Percentiles rank a stretch among this genome's conserved stretches.
Evolutionary conservation across 2,113 vertebrate genomes (phyloP).

Genomic region (Malurus alboscapulatus): DNA sequence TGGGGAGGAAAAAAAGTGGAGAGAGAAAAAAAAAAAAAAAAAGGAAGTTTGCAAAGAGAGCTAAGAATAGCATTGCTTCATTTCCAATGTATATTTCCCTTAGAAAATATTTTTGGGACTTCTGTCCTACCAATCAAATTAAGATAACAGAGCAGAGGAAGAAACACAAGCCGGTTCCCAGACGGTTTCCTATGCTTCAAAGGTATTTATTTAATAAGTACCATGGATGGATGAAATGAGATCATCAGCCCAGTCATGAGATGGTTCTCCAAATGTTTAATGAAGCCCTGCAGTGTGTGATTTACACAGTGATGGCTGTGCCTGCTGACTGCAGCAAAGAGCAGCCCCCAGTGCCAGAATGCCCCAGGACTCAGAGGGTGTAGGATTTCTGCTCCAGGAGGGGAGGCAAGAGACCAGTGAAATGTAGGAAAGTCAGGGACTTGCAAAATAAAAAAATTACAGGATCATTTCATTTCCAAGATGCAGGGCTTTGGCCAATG

Average conservation of each 20-base stretch:
- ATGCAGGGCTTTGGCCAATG: background rate
- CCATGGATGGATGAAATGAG: slow-evolving; percentile 54
- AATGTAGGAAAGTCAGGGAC: background rate
- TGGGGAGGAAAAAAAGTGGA: too few relatives aligned
- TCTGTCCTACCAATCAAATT: slow-evolving; percentile 17
- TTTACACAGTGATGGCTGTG: background rate
- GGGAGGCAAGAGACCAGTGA: background rate
- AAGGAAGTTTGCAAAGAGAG: background rate
- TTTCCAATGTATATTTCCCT: slow-evolving; percentile 19
- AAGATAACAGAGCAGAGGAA: slow-evolving; percentile 42
- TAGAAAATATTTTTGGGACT: slow-evolving; percentile 1
- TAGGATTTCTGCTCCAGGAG: background rate
- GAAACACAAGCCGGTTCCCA: slow-evolving; percentile 7
- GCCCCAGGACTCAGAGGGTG: background rate
- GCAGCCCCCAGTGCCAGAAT: background rate
- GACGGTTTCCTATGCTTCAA: slow-evolving; percentile 18
- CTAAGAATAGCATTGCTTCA: slow-evolving; percentile 15
- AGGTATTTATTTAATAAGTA: slow-evolving; percentile 49
- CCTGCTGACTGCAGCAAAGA: background rate
- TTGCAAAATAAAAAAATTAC: background rate
- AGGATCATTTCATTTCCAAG: background rate
- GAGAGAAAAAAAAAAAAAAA: background rate
- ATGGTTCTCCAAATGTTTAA: slow-evolving; percentile 47
- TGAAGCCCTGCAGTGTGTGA: slow-evolving; percentile 23
- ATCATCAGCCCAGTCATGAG: slow-evolving; percentile 44